Evolutionary conservation across 2,888 invertebrate species (phyloP), one percentile per base, ranked within the genome.

Genomic region (Xylophagus ater): DNA sequence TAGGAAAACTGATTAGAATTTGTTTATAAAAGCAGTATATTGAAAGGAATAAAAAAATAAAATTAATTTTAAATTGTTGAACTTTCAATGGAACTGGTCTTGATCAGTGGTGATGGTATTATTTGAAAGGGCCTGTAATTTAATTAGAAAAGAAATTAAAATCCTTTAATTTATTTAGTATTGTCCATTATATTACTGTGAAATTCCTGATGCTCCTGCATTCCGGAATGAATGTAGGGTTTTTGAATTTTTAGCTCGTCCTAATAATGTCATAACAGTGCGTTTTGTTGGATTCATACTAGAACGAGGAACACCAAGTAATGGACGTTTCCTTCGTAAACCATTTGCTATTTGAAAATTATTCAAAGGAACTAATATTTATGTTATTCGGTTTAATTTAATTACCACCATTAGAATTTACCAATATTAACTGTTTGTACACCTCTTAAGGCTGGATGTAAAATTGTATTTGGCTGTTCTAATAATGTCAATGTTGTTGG

Each of bases 221-320:
- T 66, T 64, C 45, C 66, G 62, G 30, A 77, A 76, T 53, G 78
- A 71, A 62, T 81, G 81, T 60, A 83, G 76, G 58, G 81, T 79
- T 55, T 84, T 82, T 44, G 84, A 82, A 25, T 82, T 82, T 56
- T 84, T 71, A 42, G 84, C 84, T 47, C 84, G 71, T 17, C 84
- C 84, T 54, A 85, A 69, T 52, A 85, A 76, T 53, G 83, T 81
- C 78, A 85, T 81, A 51, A 85, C 84, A 41, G 84, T 82, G 52
- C 84, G 74, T 67, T 85, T 85, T 60, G 84, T 84, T 62, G 84
- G 84, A 57, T 65, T 65, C 81, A 84, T 83, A 56, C 80, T 78
- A 51, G 78, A 71, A 51, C 80, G 70, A 21, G 74, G 71, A 41
- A 75, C 71, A 43, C 72, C 73, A 58, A 83, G 69, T 51, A 83